phyloP scores from a whole-genome alignment of 2,113 vertebrate species.

The Seriola dumerili region DNA sequence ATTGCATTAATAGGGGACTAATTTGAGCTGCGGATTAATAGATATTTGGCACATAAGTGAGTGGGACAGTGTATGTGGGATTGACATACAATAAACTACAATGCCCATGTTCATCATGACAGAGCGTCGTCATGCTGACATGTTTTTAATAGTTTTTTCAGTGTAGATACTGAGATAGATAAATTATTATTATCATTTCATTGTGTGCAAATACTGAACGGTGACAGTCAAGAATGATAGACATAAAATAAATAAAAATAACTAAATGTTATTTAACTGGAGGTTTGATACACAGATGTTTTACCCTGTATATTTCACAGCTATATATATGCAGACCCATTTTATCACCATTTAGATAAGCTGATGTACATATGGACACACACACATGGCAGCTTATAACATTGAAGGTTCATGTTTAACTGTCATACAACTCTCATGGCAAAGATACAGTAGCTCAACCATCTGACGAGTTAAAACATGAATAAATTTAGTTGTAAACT shows the following conservation, averaged over 20 bases:
- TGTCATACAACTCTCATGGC: neutral
- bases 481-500: no score
- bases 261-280: no score
- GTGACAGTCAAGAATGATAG: no score
- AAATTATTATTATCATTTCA: no score
- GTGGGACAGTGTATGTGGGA: neutral
- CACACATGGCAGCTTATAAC: no score
- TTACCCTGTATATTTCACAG: neutral
- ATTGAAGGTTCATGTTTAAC: neutral
- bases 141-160: no score
- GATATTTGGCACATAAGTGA: neutral
- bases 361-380: neutral
- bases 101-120: no score
- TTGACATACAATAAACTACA: no score
- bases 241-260: neutral
- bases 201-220: no score
- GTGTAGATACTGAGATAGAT: no score
- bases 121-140: no score
- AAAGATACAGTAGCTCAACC: neutral
- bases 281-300: neutral
- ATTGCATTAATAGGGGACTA: neutral
- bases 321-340: neutral
- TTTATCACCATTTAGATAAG: neutral
- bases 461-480: neutral
- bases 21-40: neutral